These are phyloP conservation scores for Hypothenemus hampei DNA, from an alignment of 1,140 invertebrate species.

Conservation along the genomic window DNA sequence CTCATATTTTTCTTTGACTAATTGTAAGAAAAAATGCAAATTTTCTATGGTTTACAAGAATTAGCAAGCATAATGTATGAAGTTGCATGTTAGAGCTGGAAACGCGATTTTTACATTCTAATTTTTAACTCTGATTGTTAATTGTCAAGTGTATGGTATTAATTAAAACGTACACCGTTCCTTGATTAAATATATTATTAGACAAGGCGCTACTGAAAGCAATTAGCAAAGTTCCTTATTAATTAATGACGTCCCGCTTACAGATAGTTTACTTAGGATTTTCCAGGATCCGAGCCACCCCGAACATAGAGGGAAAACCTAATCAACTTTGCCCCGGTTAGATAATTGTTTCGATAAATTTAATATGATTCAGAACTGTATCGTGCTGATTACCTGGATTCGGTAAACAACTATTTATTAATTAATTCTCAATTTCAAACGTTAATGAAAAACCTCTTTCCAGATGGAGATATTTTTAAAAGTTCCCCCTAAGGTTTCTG, in stretches of 20 bases:
- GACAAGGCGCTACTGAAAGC: constrained; percentile 14
- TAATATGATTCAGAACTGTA: constrained; percentile 13
- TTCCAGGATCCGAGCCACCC: constrained; percentile 2
- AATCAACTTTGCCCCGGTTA: constrained; percentile 14
- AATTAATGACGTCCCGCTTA: constrained; percentile 17
- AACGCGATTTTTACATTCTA: too few relatives aligned
- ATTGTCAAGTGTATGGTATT: not conserved
- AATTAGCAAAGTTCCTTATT: constrained; percentile 21
- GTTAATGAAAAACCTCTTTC: too few relatives aligned
- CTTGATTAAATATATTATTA: constrained; percentile 3
- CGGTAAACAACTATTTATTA: too few relatives aligned
- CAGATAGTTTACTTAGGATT: constrained; percentile 19
- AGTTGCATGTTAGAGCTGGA: not conserved
- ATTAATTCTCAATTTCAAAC: not conserved
- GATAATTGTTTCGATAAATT: constrained; percentile 21
- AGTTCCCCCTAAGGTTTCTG: constrained; percentile 5
- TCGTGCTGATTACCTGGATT: constrained; percentile 8
- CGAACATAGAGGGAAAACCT: constrained; percentile 17
- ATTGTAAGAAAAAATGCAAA: too few relatives aligned
- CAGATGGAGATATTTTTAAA: too few relatives aligned
- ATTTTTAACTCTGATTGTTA: too few relatives aligned
- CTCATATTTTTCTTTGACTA: not conserved
- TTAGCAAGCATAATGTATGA: not conserved
- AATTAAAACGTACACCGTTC: constrained; percentile 4
- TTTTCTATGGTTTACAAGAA: not conserved